These are phyloP conservation scores for Monochamus saltuarius DNA, from an alignment of 1,140 invertebrate species.

Conservation along the genomic window DNA sequence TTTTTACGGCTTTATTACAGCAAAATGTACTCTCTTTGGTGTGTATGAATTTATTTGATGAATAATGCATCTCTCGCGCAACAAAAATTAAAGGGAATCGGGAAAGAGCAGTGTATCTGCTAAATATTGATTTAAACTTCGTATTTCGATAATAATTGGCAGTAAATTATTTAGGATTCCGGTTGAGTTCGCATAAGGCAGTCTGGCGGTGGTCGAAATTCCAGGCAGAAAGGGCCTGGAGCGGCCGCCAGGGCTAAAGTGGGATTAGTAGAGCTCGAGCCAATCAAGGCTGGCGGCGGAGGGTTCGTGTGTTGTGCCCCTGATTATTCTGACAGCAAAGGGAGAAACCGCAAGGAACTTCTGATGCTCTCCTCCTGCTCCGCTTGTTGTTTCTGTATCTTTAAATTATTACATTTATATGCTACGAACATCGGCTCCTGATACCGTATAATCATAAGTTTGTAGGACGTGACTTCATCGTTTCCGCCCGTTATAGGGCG, in stretches of 20 bases:
- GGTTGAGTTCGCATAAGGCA: conserved; percentile 38
- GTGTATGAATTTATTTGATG: too few relatives aligned
- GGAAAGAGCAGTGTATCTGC: too few relatives aligned
- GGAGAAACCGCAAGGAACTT: conserved; percentile 15
- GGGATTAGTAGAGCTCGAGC: conserved; percentile 49
- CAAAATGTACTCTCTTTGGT: too few relatives aligned
- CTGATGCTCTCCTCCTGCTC: background rate
- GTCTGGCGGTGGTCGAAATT: conserved; percentile 8
- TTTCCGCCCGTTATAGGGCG: too few relatives aligned
- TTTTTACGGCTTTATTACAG: too few relatives aligned
- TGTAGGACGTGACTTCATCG: too few relatives aligned
- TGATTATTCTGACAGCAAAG: conserved; percentile 22
- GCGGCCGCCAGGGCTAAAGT: conserved; percentile 48
- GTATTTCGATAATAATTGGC: conserved; percentile 42
- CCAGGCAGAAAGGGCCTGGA: conserved; percentile 22
- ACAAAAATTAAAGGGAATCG: too few relatives aligned
- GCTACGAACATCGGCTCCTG: too few relatives aligned
- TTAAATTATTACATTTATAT: too few relatives aligned
- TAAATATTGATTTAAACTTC: conserved; percentile 36
- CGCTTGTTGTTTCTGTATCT: background rate
- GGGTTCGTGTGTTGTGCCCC: conserved; percentile 19
- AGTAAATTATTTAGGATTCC: conserved; percentile 46
- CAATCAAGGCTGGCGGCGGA: conserved; percentile 45
- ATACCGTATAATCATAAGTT: too few relatives aligned
- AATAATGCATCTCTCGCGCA: too few relatives aligned